Evolutionary conservation across 2,888 invertebrate genomes (phyloP).

Genomic region (Lobophora halterata): DNA sequence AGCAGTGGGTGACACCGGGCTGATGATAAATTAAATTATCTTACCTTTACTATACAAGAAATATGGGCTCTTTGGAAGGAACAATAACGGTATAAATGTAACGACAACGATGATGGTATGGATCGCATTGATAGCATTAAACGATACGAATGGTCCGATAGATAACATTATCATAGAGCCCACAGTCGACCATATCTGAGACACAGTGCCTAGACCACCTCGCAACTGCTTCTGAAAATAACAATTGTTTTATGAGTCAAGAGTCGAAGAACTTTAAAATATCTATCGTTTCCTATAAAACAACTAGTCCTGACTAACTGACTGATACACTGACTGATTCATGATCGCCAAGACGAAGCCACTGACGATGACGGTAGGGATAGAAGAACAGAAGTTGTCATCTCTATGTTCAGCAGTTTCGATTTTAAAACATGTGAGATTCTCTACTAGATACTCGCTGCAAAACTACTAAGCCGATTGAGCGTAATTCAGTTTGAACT

Average conservation of each 20-base stretch:
- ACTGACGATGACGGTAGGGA: too few relatives aligned
- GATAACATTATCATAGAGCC: conserved; percentile 13
- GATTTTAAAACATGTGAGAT: too few relatives aligned
- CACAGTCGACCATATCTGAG: conserved; percentile 5
- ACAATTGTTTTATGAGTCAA: too few relatives aligned
- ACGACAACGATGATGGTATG: conserved; percentile 2
- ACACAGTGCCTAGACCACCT: conserved; percentile 10
- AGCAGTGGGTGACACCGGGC: background rate
- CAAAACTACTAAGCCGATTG: too few relatives aligned
- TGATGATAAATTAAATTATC: background rate
- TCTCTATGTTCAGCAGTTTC: too few relatives aligned
- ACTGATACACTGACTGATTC: background rate
- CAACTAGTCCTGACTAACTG: conserved; percentile 2
- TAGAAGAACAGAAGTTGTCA: too few relatives aligned
- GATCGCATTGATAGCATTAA: conserved; percentile 1
- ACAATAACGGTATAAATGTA: conserved; percentile 7
- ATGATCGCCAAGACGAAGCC: too few relatives aligned
- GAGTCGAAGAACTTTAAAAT: too few relatives aligned
- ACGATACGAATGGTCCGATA: conserved; percentile 16
- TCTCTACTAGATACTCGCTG: too few relatives aligned
- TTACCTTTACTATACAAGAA: conserved; percentile 20
- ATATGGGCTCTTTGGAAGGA: conserved; percentile 23
- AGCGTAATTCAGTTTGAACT: too few relatives aligned
- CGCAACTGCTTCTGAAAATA: conserved; percentile 15
- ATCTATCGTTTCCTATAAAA: too few relatives aligned